Evolutionary conservation across 2,888 invertebrate genomes (phyloP).

Genomic region (Megaustenia siamemsis): DNA sequence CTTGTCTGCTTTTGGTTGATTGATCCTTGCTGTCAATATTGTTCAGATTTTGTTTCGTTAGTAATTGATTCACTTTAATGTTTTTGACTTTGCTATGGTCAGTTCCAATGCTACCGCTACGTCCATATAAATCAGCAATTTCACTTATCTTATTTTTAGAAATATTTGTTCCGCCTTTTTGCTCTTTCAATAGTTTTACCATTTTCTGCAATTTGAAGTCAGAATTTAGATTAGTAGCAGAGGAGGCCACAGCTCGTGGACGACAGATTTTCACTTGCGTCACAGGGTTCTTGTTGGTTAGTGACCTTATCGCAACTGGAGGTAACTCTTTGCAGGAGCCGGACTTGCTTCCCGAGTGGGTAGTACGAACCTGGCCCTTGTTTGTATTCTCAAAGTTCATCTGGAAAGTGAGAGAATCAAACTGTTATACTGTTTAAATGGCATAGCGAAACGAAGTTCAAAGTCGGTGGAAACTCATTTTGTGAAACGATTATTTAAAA

Average conservation of each 20-base stretch:
- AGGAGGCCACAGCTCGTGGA: not conserved
- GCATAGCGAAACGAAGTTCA: not conserved
- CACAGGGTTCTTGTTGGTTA: not conserved
- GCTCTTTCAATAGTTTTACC: not conserved
- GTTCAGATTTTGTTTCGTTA: too few species aligned
- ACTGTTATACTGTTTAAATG: not conserved
- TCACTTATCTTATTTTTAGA: not conserved
- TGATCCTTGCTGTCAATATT: too few species aligned
- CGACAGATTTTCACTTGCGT: not conserved
- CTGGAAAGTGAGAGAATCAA: not conserved
- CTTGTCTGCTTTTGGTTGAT: not conserved
- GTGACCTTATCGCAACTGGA: not conserved
- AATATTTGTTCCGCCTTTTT: not conserved
- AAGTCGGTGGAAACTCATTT: not conserved
- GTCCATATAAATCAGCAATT: too few species aligned
- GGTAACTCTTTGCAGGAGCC: not conserved
- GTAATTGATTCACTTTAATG: not conserved
- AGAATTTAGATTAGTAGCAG: not conserved
- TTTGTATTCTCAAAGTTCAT: not conserved
- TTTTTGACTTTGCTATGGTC: not conserved
- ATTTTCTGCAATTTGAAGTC: not conserved
- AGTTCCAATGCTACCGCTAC: not conserved
- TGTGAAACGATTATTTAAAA: not conserved
- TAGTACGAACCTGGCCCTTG: not conserved
- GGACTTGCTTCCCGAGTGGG: not conserved